These are phyloP conservation scores for Drosophila ezoana DNA, from an alignment of 2,888 invertebrate genomes.

Conservation along the genomic window DNA sequence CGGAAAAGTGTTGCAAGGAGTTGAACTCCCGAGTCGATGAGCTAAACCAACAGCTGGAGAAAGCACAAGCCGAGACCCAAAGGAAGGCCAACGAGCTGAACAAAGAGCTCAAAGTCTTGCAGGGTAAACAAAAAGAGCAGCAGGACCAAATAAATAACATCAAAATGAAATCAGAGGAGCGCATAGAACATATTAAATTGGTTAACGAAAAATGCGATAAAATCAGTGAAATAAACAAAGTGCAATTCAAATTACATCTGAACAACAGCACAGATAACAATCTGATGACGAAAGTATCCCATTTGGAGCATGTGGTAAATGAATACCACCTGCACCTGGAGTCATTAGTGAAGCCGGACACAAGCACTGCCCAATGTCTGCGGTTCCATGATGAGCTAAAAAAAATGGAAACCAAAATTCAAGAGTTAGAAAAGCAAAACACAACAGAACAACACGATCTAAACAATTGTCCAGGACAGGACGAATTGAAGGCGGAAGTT, in stretches of 20 bases:
- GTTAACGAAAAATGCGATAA: slow-evolving; percentile 14
- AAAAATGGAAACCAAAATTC: neutral
- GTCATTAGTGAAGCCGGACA: neutral
- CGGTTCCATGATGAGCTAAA: neutral
- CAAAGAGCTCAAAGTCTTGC: slow-evolving; percentile 19
- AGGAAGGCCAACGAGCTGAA: neutral
- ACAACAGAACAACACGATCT: neutral
- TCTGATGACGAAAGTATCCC: neutral
- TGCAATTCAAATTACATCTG: neutral
- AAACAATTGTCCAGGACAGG: neutral
- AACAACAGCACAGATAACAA: neutral
- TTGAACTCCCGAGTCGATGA: slow-evolving; percentile 3
- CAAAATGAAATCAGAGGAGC: slow-evolving; percentile 1
- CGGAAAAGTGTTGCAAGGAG: slow-evolving; percentile 34
- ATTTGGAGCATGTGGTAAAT: slow-evolving; percentile 14
- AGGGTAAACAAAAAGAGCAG: slow-evolving; percentile 24
- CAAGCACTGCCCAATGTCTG: neutral
- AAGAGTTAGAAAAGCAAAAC: neutral
- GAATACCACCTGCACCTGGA: neutral
- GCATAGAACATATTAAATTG: neutral
- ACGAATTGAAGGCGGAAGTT: slow-evolving; percentile 3
- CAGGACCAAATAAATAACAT: neutral
- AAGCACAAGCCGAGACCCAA: neutral
- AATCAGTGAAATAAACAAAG: neutral
- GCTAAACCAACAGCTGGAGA: slow-evolving; percentile 9